phyloP scores from a whole-genome alignment of 2,888 invertebrate species.

The Euzophera pinguis region DNA sequence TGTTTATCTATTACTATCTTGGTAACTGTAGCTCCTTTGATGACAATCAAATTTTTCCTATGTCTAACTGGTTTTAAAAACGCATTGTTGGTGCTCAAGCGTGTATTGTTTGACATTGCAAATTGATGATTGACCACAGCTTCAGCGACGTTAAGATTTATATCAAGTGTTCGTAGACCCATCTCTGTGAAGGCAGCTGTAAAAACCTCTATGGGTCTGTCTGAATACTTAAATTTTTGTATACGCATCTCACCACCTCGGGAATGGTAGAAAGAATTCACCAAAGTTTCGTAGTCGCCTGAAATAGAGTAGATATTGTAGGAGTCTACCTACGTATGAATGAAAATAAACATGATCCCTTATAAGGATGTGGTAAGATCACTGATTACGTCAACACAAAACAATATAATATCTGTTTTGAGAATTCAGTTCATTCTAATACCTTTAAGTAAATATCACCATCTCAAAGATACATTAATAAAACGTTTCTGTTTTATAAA shows the following conservation, averaged over 20 bases:
- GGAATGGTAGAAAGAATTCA: conserved; percentile 68
- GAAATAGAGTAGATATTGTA: no score
- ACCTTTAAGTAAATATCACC: no score
- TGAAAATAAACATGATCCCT: no score
- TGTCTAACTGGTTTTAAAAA: conserved; percentile 63
- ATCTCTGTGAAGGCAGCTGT: conserved; percentile 61
- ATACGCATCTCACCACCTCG: conserved; percentile 70
- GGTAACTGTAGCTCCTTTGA: conserved; percentile 63
- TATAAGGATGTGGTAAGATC: no score
- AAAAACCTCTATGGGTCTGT: conserved; percentile 63
- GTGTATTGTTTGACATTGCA: conserved; percentile 61
- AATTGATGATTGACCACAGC: conserved; percentile 69
- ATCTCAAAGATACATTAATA: no score
- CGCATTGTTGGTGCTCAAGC: conserved; percentile 65
- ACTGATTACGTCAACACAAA: no score
- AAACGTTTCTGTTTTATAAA: no score
- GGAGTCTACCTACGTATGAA: no score
- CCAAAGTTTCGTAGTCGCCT: conserved; percentile 71
- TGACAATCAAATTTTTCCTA: conserved; percentile 60
- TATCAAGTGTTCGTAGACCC: conserved; percentile 62
- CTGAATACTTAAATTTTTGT: conserved; percentile 64
- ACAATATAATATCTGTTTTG: no score
- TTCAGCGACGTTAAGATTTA: conserved; percentile 65
- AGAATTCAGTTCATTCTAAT: no score
- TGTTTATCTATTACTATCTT: conserved; percentile 60